phyloP scores from a whole-genome alignment of 2,113 vertebrate species.

The Polypterus senegalus region DNA sequence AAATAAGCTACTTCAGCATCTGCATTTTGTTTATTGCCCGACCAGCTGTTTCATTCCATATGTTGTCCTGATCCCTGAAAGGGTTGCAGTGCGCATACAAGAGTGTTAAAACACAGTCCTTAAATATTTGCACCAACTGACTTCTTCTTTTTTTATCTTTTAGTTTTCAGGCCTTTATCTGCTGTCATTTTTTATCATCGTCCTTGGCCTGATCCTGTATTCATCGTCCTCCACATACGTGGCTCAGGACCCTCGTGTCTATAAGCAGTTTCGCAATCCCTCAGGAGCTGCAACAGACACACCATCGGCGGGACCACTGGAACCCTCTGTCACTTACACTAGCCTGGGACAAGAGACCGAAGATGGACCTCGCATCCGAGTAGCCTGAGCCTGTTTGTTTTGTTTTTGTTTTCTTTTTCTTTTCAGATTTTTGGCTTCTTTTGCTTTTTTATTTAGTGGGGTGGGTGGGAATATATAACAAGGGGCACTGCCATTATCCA shows the following conservation, averaged over 20 bases:
- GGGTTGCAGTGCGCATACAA: no score
- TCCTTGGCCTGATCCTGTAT: slow-evolving; percentile 80
- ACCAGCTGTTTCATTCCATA: no score
- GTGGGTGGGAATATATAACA: background rate
- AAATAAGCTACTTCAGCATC: no score
- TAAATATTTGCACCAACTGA: background rate
- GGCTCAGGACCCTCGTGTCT: slow-evolving; percentile 84
- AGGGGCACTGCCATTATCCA: slow-evolving; percentile 24
- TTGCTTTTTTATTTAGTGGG: background rate
- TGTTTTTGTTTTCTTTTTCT: no score
- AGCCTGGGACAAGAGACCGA: slow-evolving; percentile 74
- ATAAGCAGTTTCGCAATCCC: slow-evolving; percentile 90
- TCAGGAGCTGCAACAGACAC: slow-evolving; percentile 59
- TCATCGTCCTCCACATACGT: slow-evolving; percentile 78
- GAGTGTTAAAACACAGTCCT: no score
- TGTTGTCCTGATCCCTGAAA: no score
- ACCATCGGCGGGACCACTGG: slow-evolving; percentile 50
- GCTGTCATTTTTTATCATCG: slow-evolving; percentile 78
- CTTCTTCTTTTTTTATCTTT: slow-evolving; percentile 25
- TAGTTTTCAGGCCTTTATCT: slow-evolving; percentile 92
- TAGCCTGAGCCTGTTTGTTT: slow-evolving; percentile 45
- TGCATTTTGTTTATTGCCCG: no score
- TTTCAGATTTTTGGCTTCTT: no score
- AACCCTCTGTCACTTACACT: slow-evolving; percentile 85
- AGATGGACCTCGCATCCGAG: slow-evolving; percentile 67